Percentiles rank a stretch among this genome's conserved stretches.
phyloP scores from a whole-genome alignment of 2,797 vertebrate species.

The Schizothorax lantsangensis region DNA sequence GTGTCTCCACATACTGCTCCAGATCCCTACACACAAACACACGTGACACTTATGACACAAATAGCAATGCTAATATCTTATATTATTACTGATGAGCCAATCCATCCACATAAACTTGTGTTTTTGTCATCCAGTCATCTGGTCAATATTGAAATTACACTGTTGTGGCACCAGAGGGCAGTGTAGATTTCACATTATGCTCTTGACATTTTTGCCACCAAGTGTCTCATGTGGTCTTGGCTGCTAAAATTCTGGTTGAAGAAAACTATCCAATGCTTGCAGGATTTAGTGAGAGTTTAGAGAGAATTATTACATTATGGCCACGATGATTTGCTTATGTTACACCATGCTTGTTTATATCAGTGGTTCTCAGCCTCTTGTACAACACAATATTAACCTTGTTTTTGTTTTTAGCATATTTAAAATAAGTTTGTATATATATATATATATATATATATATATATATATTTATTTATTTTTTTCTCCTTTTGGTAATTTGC shows the following conservation, averaged over 20 bases:
- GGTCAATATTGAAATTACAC: background rate
- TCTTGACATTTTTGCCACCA: background rate
- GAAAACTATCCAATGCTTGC: background rate
- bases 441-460: no score
- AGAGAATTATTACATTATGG: background rate
- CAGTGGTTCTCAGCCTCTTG: background rate
- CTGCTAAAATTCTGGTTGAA: background rate
- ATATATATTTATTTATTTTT: no score
- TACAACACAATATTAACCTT: background rate
- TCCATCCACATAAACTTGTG: background rate
- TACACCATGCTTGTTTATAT: background rate
- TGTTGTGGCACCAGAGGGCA: constrained; percentile 24
- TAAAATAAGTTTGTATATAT: background rate
- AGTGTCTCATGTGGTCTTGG: background rate
- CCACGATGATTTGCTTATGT: background rate
- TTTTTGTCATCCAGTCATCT: background rate
- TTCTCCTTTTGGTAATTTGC: no score
- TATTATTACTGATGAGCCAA: background rate
- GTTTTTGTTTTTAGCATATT: background rate
- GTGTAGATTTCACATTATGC: background rate
- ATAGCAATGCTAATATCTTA: background rate
- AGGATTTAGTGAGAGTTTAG: no score
- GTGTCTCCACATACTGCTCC: constrained; percentile 89
- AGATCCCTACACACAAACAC: constrained; percentile 80
- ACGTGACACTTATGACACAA: background rate